Conservation (phyloP, 2,797 vertebrate species). For the Semaprochilodus insignis region DNA sequence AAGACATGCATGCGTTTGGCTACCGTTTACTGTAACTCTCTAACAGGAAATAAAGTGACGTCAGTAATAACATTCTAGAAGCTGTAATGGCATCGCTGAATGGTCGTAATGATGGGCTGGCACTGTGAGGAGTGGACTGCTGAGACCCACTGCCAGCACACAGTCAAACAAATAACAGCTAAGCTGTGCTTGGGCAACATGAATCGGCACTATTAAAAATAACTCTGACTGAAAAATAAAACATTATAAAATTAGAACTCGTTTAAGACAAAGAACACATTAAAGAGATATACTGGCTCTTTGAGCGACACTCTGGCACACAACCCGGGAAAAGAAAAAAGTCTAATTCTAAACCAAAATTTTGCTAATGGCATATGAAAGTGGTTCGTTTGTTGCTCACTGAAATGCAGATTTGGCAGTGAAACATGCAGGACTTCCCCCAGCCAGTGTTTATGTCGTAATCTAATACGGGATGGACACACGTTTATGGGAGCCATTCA, state of each 20-base stretch:
- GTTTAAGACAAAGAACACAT: slow-evolving; percentile 4
- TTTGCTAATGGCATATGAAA: not conserved
- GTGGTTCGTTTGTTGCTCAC: slow-evolving; percentile 11
- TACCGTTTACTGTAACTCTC: slow-evolving; percentile 27
- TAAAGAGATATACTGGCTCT: slow-evolving; percentile 20
- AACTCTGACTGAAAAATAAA: slow-evolving; percentile 44
- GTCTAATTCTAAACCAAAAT: not conserved
- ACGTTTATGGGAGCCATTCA: not conserved
- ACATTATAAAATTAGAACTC: slow-evolving; percentile 35
- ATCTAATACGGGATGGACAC: not conserved
- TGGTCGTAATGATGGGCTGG: slow-evolving; percentile 7
- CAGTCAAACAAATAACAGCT: not conserved
- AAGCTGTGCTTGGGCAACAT: slow-evolving; percentile 19
- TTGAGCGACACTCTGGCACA: slow-evolving; percentile 28
- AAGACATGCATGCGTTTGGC: slow-evolving; percentile 41
- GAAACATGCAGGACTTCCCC: not conserved
- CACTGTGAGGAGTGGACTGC: slow-evolving; percentile 5
- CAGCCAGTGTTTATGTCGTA: slow-evolving; percentile 1
- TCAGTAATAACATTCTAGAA: slow-evolving; percentile 35
- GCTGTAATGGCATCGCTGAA: not conserved
- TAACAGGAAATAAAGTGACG: slow-evolving; percentile 15
- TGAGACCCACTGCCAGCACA: not conserved
- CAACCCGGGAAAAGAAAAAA: not conserved
- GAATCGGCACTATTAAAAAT: slow-evolving; percentile 41
- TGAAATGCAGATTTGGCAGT: slow-evolving; percentile 43